Evolutionary conservation across 2,888 invertebrate species (phyloP), one percentile per base, ranked within the genome.

Genomic region (Ptychoptera albimana): DNA sequence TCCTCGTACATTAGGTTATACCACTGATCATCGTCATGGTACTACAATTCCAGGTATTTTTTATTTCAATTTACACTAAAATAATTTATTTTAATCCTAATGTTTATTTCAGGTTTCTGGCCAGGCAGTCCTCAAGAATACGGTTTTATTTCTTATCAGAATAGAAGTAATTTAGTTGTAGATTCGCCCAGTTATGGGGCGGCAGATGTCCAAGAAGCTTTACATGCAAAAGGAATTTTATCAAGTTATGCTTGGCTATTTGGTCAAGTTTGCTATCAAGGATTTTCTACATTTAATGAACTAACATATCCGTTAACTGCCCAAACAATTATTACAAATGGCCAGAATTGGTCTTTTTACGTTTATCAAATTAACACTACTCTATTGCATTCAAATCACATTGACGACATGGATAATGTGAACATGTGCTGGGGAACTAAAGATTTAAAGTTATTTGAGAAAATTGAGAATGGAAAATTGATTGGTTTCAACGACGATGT

Each of bases 341-440:
- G 97, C 0, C 75, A 82, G 51, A 59, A 73, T 4, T 92, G 87
- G 79, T 82, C 84, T 1, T 82, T 96, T 51, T 86, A 82, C 57
- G 74, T 79, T 11, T 97, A 94, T 60, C 97, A 98, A 62, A 64
- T 98, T 46, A 98, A 98, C 60, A 94, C 92, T 1, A 71, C 78
- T 32, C 57, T 74, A 11, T 63, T 85, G 52, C 76, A 84, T 54
- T 67, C 73, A 30, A 72, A 79, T 51, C 59, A 75, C 52, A 64
- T 73, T n/a, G 64, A 71, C 32, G 69, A 69, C 10, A 87, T 87
- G 63, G 73, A 73, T 0, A 75, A 76, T 52, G 69, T 75, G 41
- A 94, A 94, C 60, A 58, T 88, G 35, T 87, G 88, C 56, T 91
- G 84, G 75, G 76, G 79, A 9, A 80, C 81, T 1, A 70, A 74